Evolutionary conservation across 2,113 vertebrate species (phyloP).

Genomic region (Promerops cafer): DNA sequence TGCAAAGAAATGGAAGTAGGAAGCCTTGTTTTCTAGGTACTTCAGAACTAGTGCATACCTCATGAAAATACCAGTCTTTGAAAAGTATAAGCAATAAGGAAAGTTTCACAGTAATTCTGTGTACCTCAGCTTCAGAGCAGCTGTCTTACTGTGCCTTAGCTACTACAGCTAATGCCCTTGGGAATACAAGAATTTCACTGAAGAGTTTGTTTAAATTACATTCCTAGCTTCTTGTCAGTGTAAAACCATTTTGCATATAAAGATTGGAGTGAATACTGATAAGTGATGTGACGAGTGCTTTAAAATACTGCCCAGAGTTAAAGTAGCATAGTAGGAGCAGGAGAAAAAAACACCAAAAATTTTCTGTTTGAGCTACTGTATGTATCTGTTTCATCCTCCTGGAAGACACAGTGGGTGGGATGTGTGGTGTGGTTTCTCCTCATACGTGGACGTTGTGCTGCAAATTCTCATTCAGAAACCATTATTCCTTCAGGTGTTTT

Average conservation of each 20-base stretch:
- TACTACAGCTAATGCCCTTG: neutral
- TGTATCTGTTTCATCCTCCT: neutral
- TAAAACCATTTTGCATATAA: neutral
- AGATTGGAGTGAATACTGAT: neutral
- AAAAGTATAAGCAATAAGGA: neutral
- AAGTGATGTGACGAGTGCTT: neutral
- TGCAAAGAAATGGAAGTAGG: neutral
- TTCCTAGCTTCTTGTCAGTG: neutral
- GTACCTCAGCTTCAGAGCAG: neutral
- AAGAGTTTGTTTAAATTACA: neutral
- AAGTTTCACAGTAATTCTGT: neutral
- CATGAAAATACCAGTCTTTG: neutral
- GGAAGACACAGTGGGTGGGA: neutral
- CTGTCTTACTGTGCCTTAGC: neutral
- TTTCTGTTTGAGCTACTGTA: neutral
- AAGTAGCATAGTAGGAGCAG: neutral
- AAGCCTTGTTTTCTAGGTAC: neutral
- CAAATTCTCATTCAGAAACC: neutral
- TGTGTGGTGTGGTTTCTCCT: neutral
- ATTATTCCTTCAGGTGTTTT: conserved; percentile 21
- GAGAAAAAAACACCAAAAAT: neutral
- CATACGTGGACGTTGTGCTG: rapidly evolving
- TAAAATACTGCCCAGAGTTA: neutral
- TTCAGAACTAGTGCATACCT: neutral
- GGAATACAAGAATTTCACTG: neutral